phyloP scores from a whole-genome alignment of 2,888 invertebrate genomes.

The Acrobasis suavella region DNA sequence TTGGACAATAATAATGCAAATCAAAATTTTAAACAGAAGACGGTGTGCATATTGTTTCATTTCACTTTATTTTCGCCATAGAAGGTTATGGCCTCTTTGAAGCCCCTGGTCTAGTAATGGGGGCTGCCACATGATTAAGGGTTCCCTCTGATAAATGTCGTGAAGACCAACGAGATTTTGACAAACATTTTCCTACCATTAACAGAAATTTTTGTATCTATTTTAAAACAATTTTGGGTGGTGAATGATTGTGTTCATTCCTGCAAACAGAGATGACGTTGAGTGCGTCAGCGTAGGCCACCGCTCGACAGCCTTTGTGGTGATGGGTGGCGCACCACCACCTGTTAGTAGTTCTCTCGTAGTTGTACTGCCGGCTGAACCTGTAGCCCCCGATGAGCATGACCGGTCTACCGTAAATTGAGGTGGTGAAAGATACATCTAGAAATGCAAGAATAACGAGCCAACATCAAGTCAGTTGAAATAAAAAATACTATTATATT shows the following conservation, averaged over 20 bases:
- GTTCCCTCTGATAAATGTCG: no score
- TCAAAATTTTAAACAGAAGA: no score
- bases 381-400: background rate
- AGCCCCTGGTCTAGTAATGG: no score
- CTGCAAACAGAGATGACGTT: slow-evolving; percentile 27
- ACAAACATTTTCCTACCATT: no score
- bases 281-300: slow-evolving; percentile 30
- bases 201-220: background rate
- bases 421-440: background rate
- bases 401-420: background rate
- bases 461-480: no score
- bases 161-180: no score
- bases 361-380: background rate
- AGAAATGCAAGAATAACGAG: background rate
- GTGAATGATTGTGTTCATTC: slow-evolving; percentile 33
- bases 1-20: no score
- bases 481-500: no score
- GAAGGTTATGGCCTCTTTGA: no score
- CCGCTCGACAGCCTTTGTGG: slow-evolving; percentile 34
- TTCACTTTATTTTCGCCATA: no score
- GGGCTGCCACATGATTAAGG: no score
- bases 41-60: no score
- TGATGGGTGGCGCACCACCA: slow-evolving; percentile 39
- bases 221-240: background rate
- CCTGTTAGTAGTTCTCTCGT: slow-evolving; percentile 19